These are phyloP conservation scores for Numenius arquata DNA, from an alignment of 2,113 vertebrate genomes.

Conservation along the genomic window DNA sequence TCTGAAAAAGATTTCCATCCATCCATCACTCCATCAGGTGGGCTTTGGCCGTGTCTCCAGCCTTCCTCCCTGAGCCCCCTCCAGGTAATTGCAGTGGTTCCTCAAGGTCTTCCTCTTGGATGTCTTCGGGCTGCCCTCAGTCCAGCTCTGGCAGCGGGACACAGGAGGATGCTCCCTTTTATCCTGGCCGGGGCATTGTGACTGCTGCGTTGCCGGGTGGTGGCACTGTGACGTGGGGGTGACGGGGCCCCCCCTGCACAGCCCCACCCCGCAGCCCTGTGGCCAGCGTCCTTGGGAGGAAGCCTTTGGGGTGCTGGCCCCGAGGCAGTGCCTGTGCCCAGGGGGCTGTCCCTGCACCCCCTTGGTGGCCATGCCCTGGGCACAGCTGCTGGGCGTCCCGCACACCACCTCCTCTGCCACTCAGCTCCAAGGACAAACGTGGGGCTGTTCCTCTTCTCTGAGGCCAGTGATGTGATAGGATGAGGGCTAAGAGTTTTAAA, in stretches of 20 bases:
- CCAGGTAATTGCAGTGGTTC: background rate
- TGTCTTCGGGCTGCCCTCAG: background rate
- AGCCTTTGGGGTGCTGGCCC: too few relatives aligned
- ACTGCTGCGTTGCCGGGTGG: accelerated
- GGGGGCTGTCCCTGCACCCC: background rate
- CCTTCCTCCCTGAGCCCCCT: background rate
- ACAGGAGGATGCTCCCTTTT: background rate
- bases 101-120: background rate
- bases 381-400: background rate
- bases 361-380: background rate
- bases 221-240: background rate
- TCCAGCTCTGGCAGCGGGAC: background rate
- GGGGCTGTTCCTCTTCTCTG: background rate
- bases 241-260: too few relatives aligned
- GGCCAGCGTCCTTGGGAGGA: too few relatives aligned
- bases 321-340: background rate
- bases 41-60: too few relatives aligned
- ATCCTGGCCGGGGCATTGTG: background rate
- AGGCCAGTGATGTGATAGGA: background rate
- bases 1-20: background rate
- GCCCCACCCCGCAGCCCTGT: too few relatives aligned
- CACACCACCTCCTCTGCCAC: background rate
- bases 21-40: background rate
- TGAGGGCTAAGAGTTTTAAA: too few relatives aligned
- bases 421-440: background rate